Base-by-base conservation (phyloP, 2,797 vertebrate genomes). In the Catostomus latipinnis region DNA sequence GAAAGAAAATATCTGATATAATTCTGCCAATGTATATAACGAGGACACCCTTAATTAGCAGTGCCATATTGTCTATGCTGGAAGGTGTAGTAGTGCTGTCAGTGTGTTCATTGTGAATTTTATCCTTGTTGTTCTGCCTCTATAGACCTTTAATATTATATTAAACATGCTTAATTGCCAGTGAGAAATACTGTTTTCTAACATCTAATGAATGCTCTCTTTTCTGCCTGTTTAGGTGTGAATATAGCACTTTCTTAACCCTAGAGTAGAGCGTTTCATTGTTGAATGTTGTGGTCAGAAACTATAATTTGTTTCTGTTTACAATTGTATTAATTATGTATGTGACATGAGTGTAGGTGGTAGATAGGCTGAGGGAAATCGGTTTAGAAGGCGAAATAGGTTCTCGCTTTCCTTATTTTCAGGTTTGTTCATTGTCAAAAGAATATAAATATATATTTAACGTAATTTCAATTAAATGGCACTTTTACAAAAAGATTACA, bases 181-280 rank as follows among this genome's bases (percentile, higher is more conserved):
- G 57, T 58, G 14, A 72, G 81, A 71, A 43, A 81, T 71, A 56
- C 48, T 54, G 18, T 63, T 9, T 14, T 22, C 62, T 46, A 45
- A 75, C 45, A 50, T 71, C 8, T 54, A 50, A 76, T 68, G 49
- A 76, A 74, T 76, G 62, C 63, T 69, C 62, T 12, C 34, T 3
- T 71, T 71, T 85, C 53, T 80, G 67, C 75, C 72, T 84, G 60
- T 83, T 74, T 85, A 46, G 80, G 60, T 62, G 66, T 60, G 58
- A 82, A 76, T 81, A 71, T 88, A 65, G 83, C 81, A 81, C 9
- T 84, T 82, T 80, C 86, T 87, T 79, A 65, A 85, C 87, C 81
- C 83, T 87, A 87, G 82, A 84, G 86, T 86, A 34, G 34, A 49
- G 74, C 14, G 53, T 52, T 57, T 83, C 77, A 83, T 87, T 80